These are phyloP conservation scores for Todiramphus chloris DNA, from an alignment of 2,113 vertebrate species.

Conservation along the genomic window DNA sequence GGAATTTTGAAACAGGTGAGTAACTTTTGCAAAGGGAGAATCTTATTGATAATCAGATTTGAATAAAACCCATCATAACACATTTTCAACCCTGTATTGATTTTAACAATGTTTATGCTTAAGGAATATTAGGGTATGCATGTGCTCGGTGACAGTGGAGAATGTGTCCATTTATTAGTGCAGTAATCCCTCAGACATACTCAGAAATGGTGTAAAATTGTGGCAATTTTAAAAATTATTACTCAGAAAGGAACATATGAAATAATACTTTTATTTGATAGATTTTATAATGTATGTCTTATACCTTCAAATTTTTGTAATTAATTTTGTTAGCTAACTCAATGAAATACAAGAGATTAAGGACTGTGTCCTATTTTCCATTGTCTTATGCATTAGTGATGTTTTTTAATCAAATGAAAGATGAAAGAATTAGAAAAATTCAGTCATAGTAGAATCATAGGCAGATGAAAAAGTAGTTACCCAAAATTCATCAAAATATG, in stretches of 20 bases:
- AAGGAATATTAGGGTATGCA: background rate
- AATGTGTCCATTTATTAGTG: background rate
- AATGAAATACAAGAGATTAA: background rate
- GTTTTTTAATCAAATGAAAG: background rate
- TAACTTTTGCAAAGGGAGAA: background rate
- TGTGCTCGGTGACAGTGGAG: background rate
- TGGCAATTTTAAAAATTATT: background rate
- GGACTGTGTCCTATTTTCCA: background rate
- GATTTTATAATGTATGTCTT: background rate
- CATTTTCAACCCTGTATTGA: background rate
- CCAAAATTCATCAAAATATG: background rate
- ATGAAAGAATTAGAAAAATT: background rate
- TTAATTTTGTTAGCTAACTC: background rate
- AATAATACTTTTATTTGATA: background rate
- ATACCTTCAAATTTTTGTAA: background rate
- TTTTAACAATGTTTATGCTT: background rate
- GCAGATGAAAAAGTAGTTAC: background rate
- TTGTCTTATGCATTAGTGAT: background rate
- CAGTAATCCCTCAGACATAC: background rate
- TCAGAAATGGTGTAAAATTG: background rate
- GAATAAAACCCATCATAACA: background rate
- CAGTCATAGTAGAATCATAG: background rate
- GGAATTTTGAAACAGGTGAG: background rate
- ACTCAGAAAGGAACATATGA: background rate
- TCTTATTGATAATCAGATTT: background rate